A percentile compares a stretch with the other conserved stretches of the same genome.
Conservation (phyloP, 2,113 vertebrate genomes). For the Fulica atra region DNA sequence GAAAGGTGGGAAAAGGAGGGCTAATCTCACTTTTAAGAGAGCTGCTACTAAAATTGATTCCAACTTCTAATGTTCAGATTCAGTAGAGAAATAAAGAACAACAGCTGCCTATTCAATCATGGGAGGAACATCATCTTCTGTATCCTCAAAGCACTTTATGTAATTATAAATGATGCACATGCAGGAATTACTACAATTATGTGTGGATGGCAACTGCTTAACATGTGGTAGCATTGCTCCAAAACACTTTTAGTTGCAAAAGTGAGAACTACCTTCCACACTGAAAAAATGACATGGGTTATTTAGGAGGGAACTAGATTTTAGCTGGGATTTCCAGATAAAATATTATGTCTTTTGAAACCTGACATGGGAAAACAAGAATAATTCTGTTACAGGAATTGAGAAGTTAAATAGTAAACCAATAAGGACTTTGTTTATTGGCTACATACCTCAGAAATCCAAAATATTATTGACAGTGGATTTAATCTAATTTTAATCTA, state of each 20-base stretch:
- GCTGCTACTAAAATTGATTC: neutral
- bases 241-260: neutral
- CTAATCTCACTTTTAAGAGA: neutral
- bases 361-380: neutral
- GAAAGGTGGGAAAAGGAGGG: no score
- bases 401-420: neutral
- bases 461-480: neutral
- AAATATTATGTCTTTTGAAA: neutral
- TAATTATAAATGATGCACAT: neutral
- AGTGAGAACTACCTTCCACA: neutral
- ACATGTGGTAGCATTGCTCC: neutral
- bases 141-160: neutral
- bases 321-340: neutral
- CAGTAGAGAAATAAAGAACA: neutral
- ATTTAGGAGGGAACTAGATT: neutral
- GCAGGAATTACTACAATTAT: neutral
- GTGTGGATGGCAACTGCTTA: neutral
- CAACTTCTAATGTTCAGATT: neutral
- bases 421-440: neutral
- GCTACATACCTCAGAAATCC: neutral
- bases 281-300: neutral
- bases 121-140: neutral
- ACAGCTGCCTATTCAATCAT: neutral
- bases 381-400: neutral
- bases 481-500: neutral